Percentiles rank a stretch among this genome's conserved stretches.
Evolutionary conservation across 2,888 invertebrate species (phyloP).

Genomic region (Drosophila lacicola): DNA sequence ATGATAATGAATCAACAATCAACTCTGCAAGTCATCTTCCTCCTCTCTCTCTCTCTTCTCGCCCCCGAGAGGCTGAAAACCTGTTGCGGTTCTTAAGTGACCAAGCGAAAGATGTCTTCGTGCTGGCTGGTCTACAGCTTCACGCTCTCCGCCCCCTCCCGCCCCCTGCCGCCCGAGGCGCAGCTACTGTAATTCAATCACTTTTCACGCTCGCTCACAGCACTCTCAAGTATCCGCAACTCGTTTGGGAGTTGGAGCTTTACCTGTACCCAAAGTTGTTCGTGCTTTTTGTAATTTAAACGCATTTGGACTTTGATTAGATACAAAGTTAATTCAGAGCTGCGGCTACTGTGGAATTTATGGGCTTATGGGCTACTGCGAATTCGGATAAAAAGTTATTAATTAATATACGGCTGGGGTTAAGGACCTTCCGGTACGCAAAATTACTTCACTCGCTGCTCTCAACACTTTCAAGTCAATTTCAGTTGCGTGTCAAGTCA

Average conservation of each 20-base stretch:
- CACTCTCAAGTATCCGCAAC: slow-evolving; percentile 50
- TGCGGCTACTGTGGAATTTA: slow-evolving; percentile 18
- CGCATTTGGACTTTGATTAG: slow-evolving; percentile 60
- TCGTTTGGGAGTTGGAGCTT: slow-evolving; percentile 42
- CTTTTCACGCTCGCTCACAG: slow-evolving; percentile 49
- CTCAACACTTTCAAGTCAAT: slow-evolving; percentile 10
- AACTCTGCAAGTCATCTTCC: background rate
- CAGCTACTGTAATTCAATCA: slow-evolving; percentile 62
- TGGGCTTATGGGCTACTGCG: background rate
- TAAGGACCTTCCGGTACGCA: slow-evolving; percentile 29
- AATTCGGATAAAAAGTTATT: slow-evolving; percentile 17
- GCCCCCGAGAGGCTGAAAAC: slow-evolving; percentile 16
- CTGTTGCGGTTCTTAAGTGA: slow-evolving; percentile 51
- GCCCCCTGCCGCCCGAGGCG: background rate
- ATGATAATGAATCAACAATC: slow-evolving; percentile 29
- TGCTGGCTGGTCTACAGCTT: slow-evolving; percentile 6
- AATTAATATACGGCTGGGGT: slow-evolving; percentile 27
- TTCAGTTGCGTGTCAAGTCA: slow-evolving; percentile 36
- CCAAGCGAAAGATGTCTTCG: slow-evolving; percentile 48
- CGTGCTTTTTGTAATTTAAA: slow-evolving; percentile 39
- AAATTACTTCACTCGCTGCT: slow-evolving; percentile 16
- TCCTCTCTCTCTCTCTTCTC: background rate
- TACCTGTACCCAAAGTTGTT: slow-evolving; percentile 18
- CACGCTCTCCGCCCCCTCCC: background rate
- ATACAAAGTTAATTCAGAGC: slow-evolving; percentile 29